Evolutionary conservation across 2,888 invertebrate species (phyloP).

Genomic region (Sarcophaga carnaria): DNA sequence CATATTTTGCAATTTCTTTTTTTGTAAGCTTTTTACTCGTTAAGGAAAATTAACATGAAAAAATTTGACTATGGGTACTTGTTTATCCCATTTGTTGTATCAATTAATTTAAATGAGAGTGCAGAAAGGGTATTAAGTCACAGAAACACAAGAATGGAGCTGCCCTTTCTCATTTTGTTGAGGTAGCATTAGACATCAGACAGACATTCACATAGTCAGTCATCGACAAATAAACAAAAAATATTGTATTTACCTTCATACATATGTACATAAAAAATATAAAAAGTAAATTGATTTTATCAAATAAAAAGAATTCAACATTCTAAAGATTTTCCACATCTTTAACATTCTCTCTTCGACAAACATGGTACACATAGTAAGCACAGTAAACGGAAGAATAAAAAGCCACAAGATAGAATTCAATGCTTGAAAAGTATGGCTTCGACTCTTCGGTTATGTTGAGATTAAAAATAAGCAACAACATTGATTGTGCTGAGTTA

Average conservation of each 20-base stretch:
- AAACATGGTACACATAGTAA: too few relatives aligned
- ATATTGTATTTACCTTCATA: background rate
- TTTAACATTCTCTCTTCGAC: background rate
- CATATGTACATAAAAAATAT: conserved; percentile 24
- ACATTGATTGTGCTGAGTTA: conserved; percentile 39
- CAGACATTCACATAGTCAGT: background rate
- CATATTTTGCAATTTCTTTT: conserved; percentile 11
- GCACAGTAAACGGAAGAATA: too few relatives aligned
- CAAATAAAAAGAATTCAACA: conserved; percentile 51
- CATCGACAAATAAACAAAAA: conserved; percentile 33
- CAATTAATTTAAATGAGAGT: conserved; percentile 50
- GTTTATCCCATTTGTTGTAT: conserved; percentile 52
- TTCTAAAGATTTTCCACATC: background rate
- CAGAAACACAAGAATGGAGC: background rate
- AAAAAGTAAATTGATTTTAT: conserved; percentile 56
- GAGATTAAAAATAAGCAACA: background rate
- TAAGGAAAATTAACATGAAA: conserved; percentile 49
- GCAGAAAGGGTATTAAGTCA: conserved; percentile 1
- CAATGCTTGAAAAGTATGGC: too few relatives aligned
- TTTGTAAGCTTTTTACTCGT: conserved; percentile 17
- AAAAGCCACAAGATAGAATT: too few relatives aligned
- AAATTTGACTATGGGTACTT: conserved; percentile 26
- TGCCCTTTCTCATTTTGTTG: conserved; percentile 41
- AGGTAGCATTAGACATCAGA: conserved; percentile 55
- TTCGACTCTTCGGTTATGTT: too few relatives aligned